Base-by-base conservation (phyloP, 2,888 invertebrate species). In the Cheilosia scutellata region DNA sequence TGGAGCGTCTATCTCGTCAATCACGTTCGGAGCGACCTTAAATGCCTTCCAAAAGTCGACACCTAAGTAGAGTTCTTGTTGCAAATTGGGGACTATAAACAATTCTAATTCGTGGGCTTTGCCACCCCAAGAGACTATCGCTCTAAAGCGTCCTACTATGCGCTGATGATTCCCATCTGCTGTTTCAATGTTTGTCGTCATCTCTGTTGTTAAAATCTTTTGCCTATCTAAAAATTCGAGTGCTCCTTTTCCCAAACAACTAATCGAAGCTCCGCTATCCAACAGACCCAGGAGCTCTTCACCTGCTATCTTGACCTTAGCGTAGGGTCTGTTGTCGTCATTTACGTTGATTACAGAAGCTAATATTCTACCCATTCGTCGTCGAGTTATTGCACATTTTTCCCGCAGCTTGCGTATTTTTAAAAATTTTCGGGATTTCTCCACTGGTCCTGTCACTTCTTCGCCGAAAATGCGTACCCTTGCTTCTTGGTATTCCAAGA, bases 271-370 rank as follows among this genome's bases (percentile, higher is more conserved):
- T 25, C 57, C 47, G 40, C 70, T 58, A 57, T 70, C 49, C 13
- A 71, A 37, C 1, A 71, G 44, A 0, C 58, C 70, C 13, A n/a
- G 1, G 1, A 71, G 2, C 5, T 70, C 70, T 2, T 37, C 33
- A 3, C 47, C 58, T 47, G 0, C 42, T 11, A 44, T 42, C 20
- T 13, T 13, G 4, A 68, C 20, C 55, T 68, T 68, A 1, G 53
- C 33, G 6, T 44, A 57, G 44, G 57, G 57, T n/a, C 31, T 70
- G 13, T 57, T 57, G 9, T 70, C 70, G 13, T 71, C n/a, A 9
- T 6, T 51, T 29, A 51, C 6, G 13, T 5, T 11, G 29, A 27
- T 25, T 27, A 51, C 51, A 29, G 51, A 27, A 27, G 51, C 11
- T 27, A 33, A 7, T 27, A 25, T 51, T 0, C 37, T 51, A 25